Evolutionary conservation across 1,140 invertebrate species (phyloP), one percentile per base, ranked within the genome.

Genomic region (Pemphigus obesinymphae): DNA sequence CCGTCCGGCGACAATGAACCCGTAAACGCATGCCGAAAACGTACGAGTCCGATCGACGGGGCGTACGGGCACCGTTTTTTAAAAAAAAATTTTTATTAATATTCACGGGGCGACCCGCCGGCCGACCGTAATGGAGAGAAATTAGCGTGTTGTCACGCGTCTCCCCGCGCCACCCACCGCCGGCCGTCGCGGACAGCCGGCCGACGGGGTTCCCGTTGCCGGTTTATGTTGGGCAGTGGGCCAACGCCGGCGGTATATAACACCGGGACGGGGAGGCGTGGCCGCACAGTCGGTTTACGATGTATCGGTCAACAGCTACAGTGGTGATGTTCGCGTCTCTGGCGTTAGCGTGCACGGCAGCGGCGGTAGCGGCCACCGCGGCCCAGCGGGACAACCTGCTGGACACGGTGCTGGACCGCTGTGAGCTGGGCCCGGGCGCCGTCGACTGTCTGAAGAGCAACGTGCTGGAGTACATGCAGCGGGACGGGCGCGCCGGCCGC

Each of bases 401-500:
- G 80, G 80, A 70, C 45, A n/a, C 40, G 29, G 80, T 72, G 80
- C 63, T 72, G 61, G 80, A 68, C 31, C 23, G 55, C 26, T 82
- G 80, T 34, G 7, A 63, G 43, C 20, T 26, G 23, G 61, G 80
- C 3, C 45, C 83, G 20, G 89, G 89, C 0, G 90, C 90, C 83
- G 90, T 91, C 84, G 88, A 89, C 72, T 95, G 93, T 84, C 87
- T 94, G 61, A 93, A 94, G 86, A 89, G 89, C 84, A 91, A 93
- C 86, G 90, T 94, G 75, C 87, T 95, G 11, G 89, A 88, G 63
- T 93, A 91, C 87, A 87, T 94, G 85, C 23, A 20, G n/a, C 23
- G 26, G n/a, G 92, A 94, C 86, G 82, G 53, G 23, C 31, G 70
- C 26, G 53, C 40, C 48, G 73, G 37, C 8, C 34, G 45, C 26